phyloP scores from a whole-genome alignment of 2,797 vertebrate genomes.

The Okamejei kenojei region DNA sequence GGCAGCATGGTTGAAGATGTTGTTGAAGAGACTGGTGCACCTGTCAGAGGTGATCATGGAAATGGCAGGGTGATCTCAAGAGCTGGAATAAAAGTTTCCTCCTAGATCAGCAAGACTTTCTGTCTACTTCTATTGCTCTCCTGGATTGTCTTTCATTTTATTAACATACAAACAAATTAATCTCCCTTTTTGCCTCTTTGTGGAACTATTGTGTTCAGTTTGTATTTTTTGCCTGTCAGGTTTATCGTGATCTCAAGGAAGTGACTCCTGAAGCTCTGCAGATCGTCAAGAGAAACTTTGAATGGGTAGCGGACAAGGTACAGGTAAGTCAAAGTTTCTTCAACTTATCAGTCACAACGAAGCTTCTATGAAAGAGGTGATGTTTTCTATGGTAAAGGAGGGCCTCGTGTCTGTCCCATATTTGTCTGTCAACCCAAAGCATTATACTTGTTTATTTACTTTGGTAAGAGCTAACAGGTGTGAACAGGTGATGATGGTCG shows the following conservation, averaged over 20 bases:
- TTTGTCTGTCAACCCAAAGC: neutral
- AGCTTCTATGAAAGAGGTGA: neutral
- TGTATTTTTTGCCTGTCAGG: conserved; percentile 56
- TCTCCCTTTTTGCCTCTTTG: neutral
- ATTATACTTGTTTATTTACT: neutral
- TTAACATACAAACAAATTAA: neutral
- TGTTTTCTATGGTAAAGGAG: neutral
- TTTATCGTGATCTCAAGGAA: conserved; percentile 88
- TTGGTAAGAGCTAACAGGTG: neutral
- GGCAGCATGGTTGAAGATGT: neutral
- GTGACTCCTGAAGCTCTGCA: conserved; percentile 93
- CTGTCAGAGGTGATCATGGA: neutral
- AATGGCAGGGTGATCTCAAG: neutral
- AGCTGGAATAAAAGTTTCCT: neutral
- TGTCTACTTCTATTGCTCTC: neutral
- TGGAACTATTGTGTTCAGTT: neutral
- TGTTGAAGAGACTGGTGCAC: too few species aligned
- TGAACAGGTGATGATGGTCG: too few species aligned
- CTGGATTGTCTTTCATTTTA: neutral
- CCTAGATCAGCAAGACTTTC: too few species aligned
- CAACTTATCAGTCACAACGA: neutral
- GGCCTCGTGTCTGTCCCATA: neutral
- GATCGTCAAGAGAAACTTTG: conserved; percentile 94
- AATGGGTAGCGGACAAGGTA: conserved; percentile 93
- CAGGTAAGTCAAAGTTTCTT: conserved; percentile 64